Conservation (phyloP, 2,113 vertebrate species). For the human (Homo sapiens) region DNA sequence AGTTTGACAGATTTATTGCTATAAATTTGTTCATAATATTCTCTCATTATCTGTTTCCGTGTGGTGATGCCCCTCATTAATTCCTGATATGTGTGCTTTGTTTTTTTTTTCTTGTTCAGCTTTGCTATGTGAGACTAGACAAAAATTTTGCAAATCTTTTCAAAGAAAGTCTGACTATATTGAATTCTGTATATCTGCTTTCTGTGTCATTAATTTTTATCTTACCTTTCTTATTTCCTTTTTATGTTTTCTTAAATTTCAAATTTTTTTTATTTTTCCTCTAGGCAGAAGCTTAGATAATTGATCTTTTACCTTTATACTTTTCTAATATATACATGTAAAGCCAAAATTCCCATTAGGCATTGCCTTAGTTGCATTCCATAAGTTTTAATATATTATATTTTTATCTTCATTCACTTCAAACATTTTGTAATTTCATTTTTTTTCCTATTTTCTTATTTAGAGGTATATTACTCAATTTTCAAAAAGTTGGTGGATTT, state of each 20-base stretch:
- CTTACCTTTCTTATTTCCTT: background rate
- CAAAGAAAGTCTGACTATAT: background rate
- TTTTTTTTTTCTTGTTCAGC: background rate
- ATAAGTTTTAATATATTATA: background rate
- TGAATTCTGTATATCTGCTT: background rate
- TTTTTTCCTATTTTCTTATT: background rate
- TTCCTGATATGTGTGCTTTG: background rate
- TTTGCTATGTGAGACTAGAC: background rate
- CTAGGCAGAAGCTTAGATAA: background rate
- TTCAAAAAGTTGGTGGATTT: background rate
- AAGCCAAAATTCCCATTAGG: background rate
- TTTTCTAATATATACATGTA: background rate
- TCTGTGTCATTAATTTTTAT: slow-evolving; percentile 25
- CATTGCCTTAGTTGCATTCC: background rate
- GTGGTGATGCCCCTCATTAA: background rate
- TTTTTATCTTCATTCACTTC: background rate
- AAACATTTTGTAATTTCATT: slow-evolving; percentile 14
- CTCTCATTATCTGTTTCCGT: background rate
- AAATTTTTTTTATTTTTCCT: background rate
- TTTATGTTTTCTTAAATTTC: slow-evolving; percentile 5
- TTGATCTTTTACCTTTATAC: background rate
- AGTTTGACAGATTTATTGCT: background rate
- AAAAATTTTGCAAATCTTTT: background rate
- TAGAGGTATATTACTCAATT: background rate
- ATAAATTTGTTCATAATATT: slow-evolving; percentile 9